Conservation (phyloP, 2,797 vertebrate species). For the Mormyrops attenuatus region DNA sequence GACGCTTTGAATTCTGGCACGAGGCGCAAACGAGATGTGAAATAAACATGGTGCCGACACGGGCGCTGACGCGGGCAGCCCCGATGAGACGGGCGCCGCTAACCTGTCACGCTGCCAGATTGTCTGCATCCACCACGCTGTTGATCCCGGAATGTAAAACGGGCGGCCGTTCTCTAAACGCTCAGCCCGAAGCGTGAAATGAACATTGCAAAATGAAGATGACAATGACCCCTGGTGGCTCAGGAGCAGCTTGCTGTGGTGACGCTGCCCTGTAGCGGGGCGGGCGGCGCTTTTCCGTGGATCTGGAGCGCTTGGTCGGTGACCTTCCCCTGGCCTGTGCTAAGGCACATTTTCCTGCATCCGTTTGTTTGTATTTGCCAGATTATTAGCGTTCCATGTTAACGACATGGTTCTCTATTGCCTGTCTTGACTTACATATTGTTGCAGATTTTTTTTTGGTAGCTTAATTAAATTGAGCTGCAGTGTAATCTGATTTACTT, state of each 20-base stretch:
- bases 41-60: conserved; percentile 87
- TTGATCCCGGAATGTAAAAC: conserved; percentile 98
- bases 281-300: neutral
- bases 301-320: neutral
- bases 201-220: conserved; percentile 97
- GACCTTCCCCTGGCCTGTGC: neutral
- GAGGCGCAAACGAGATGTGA: conserved; percentile 71
- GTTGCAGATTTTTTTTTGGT: conserved; percentile 43
- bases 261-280: neutral
- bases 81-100: conserved; percentile 75
- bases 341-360: neutral
- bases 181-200: conserved; percentile 93
- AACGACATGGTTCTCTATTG: conserved; percentile 33
- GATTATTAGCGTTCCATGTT: neutral
- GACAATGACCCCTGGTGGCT: conserved; percentile 92
- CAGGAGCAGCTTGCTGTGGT: conserved; percentile 74
- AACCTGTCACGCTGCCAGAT: conserved; percentile 96
- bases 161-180: conserved; percentile 84
- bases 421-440: conserved; percentile 71
- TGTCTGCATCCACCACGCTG: conserved; percentile 67
- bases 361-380: neutral
- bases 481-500: conserved; percentile 68
- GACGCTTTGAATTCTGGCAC: conserved; percentile 66
- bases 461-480: conserved; percentile 74
- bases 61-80: conserved; percentile 66